Evolutionary conservation across 2,888 invertebrate genomes (phyloP), one percentile per base, ranked within the genome.

Genomic region (Chymomyza fuscimana): DNA sequence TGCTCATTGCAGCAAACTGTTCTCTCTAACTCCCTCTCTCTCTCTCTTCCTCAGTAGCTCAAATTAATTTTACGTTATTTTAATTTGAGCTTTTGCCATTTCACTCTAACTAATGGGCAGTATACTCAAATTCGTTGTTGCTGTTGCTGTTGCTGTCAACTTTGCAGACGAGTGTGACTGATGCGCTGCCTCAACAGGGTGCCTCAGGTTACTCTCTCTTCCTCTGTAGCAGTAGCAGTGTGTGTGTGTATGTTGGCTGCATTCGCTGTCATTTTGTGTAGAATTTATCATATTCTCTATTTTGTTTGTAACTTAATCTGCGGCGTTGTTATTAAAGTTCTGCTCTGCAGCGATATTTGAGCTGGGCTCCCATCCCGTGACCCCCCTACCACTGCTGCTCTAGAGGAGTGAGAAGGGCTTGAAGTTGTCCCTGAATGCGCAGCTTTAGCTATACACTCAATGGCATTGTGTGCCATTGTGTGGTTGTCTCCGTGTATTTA

Each of bases 261-360:
- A 78, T 66, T 80, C 76, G 78, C 69, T 81, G 86, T 70, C 82
- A 81, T 76, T 81, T 73, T 65, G 76, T 80, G 67, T 87, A 85
- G 87, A 87, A 82, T 85, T 88, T 87, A 87, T 88, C 83, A 85
- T 85, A 88, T 85, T 85, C 87, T 87, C 87, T 87, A 85, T 85
- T 87, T 87, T 85, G 89, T 88, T 85, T 85, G 85, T 85, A 88
- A 85, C 78, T 70, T 70, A 87, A 85, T 85, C 73, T 80, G 72
- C 63, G 70, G 65, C 80, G 87, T 73, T 85, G 87, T 85, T 85
- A 88, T 85, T 88, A 85, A 85, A 85, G 88, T 85, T 88, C 89
- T 85, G 82, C 86, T 70, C 12, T 87, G 88, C 69, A 71, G 77
- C 77, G 88, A 73, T 76, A 85, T 85, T 87, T 82, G 88, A 85